Evolutionary conservation across 2,888 invertebrate species (phyloP).

Genomic region (Cephus rjabovi): DNA sequence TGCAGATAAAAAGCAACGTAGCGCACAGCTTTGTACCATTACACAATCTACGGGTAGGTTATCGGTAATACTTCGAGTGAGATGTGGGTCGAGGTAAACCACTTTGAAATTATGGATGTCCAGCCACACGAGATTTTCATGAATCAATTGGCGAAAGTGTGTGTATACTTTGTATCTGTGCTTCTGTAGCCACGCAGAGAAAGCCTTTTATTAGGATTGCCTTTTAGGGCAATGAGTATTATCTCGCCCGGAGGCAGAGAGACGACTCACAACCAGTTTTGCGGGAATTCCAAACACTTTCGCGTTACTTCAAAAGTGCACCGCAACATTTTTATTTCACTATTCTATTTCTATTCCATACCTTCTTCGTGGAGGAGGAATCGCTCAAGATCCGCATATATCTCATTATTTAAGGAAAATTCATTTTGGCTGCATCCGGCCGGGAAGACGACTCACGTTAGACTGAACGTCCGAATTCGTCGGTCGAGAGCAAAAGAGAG

Average conservation of each 20-base stretch:
- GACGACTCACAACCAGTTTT: neutral
- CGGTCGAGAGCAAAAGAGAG: too few relatives aligned
- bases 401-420: neutral
- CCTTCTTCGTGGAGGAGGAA: neutral
- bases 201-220: neutral
- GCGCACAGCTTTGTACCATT: neutral
- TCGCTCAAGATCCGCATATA: neutral
- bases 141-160: neutral
- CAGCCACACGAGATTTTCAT: neutral
- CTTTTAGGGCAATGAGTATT: neutral
- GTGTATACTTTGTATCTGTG: neutral
- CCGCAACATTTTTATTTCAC: neutral
- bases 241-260: neutral
- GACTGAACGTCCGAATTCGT: too few relatives aligned
- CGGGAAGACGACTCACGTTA: too few relatives aligned
- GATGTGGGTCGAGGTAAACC: neutral
- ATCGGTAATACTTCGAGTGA: neutral
- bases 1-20: neutral
- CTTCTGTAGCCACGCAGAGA: neutral
- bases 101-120: neutral
- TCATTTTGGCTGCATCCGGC: neutral
- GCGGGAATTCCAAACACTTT: neutral
- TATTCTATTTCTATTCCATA: neutral
- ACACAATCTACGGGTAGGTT: neutral
- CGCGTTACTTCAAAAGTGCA: neutral